A percentile compares a stretch with the other conserved stretches of the same genome.
Conservation (phyloP, 2,888 invertebrate species). For the Parnassius glacialis region DNA sequence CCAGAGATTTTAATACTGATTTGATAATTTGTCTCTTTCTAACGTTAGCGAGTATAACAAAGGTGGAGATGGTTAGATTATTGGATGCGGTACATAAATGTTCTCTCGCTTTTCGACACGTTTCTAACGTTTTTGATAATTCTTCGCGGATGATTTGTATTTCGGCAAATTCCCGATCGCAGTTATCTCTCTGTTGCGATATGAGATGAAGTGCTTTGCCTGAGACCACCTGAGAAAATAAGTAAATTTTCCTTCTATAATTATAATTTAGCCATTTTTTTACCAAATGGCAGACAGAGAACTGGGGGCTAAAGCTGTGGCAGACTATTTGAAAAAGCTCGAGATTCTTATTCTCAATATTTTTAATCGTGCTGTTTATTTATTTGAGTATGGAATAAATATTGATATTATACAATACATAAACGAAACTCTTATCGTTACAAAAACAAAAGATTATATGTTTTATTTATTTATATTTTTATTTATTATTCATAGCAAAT, state of each 20-base stretch:
- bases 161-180: conserved; percentile 91
- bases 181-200: conserved; percentile 93
- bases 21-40: conserved; percentile 91
- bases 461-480: no score
- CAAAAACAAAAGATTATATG: no score
- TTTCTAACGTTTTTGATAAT: conserved; percentile 84
- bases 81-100: conserved; percentile 88
- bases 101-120: conserved; percentile 86
- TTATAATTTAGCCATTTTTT: no score
- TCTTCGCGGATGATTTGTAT: conserved; percentile 87
- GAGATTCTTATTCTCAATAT: no score
- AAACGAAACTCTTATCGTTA: no score
- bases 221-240: conserved; percentile 87
- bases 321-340: no score
- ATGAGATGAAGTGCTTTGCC: conserved; percentile 96
- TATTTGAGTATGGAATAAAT: no score
- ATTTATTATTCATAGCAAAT: no score
- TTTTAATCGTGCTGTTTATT: no score
- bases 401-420: no score
- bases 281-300: no score
- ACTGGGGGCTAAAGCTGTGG: no score
- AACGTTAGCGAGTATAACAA: conserved; percentile 95
- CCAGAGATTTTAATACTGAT: conserved; percentile 88
- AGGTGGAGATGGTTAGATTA: conserved; percentile 91
- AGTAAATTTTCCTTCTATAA: neutral